A percentile compares a stretch with the other conserved stretches of the same genome.
phyloP scores from a whole-genome alignment of 2,797 vertebrate species.

The Protonibea diacanthus region DNA sequence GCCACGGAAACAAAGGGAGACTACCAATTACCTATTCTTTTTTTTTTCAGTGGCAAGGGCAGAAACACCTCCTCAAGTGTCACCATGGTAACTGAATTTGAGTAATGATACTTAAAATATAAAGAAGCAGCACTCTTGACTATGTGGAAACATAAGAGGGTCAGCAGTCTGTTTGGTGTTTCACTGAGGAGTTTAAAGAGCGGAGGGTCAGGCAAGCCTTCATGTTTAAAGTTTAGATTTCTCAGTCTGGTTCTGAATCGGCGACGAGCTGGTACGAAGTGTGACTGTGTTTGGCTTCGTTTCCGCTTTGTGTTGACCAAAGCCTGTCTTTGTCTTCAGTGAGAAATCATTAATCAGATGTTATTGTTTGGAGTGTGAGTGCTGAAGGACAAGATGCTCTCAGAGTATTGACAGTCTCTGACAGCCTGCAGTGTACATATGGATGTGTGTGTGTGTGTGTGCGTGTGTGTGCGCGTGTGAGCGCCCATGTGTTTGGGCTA shows the following conservation, averaged over 20 bases:
- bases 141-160: constrained; percentile 47
- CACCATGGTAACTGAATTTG: constrained; percentile 87
- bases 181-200: constrained; percentile 17
- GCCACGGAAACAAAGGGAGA: constrained; percentile 87
- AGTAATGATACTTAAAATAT: constrained; percentile 84
- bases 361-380: constrained; percentile 47
- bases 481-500: constrained; percentile 12
- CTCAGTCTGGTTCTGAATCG: constrained; percentile 21
- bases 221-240: constrained; percentile 42
- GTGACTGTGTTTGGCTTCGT: constrained; percentile 14
- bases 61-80: constrained; percentile 83
- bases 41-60: constrained; percentile 80
- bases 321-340: constrained; percentile 37
- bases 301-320: constrained; percentile 40
- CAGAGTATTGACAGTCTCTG: constrained; percentile 51
- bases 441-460: constrained; percentile 23
- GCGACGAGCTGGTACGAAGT: not conserved
- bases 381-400: constrained; percentile 48
- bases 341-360: constrained; percentile 57
- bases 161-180: constrained; percentile 43
- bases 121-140: constrained; percentile 63
- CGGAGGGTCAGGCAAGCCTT: constrained; percentile 1
- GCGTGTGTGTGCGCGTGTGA: not conserved
- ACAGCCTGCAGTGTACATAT: constrained; percentile 43
- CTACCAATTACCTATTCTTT: constrained; percentile 80